phyloP scores from a whole-genome alignment of 2,113 vertebrate species.

The Hyperopisus bebe region DNA sequence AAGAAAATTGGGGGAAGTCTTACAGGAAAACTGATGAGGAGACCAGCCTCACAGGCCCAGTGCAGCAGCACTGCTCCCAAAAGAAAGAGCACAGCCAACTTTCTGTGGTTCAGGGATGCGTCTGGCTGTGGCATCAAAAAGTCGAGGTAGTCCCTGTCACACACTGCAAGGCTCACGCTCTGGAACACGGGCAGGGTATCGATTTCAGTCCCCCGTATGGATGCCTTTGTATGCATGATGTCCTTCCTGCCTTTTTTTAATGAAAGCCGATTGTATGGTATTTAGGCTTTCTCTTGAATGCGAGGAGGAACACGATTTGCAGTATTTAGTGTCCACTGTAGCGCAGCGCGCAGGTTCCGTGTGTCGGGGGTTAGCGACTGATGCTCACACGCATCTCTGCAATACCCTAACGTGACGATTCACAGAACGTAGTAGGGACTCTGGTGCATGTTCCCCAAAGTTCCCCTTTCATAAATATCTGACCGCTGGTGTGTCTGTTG shows the following conservation, averaged over 20 bases:
- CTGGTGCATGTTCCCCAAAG: not conserved
- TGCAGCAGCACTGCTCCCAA: not conserved
- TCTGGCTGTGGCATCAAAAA: not conserved
- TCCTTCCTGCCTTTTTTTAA: not conserved
- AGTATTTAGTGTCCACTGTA: constrained; percentile 57
- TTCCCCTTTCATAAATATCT: not conserved
- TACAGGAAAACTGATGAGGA: not conserved
- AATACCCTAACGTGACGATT: not conserved
- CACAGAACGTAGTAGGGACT: not conserved
- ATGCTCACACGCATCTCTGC: not conserved
- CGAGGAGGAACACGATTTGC: constrained; percentile 43
- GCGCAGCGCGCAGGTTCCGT: constrained; percentile 9
- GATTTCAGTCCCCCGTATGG: not conserved
- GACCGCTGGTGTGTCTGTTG: constrained; percentile 24
- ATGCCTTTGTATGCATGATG: not conserved
- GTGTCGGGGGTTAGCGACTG: no score
- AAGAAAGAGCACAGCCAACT: not conserved
- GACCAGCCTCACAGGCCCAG: not conserved
- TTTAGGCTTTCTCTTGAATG: constrained; percentile 57
- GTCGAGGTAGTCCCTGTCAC: not conserved
- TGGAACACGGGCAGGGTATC: not conserved
- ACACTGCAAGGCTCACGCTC: not conserved
- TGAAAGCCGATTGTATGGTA: constrained; percentile 48
- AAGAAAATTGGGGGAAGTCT: not conserved
- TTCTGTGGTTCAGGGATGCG: not conserved